Evolutionary conservation across 2,888 invertebrate genomes (phyloP).

Genomic region (Seira musarum): DNA sequence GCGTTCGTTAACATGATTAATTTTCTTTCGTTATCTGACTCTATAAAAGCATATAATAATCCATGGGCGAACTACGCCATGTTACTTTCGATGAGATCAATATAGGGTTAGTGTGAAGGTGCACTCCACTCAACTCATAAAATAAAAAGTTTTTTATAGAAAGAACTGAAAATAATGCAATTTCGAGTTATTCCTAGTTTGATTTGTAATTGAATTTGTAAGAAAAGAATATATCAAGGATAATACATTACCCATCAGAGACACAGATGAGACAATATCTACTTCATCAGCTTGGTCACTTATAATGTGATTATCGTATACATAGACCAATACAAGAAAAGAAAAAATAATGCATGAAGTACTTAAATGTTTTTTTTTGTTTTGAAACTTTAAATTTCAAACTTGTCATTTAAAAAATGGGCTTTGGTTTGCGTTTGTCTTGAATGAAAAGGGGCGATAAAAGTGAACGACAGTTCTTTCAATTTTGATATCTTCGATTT

Average conservation of each 20-base stretch:
- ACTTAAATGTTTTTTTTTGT: background rate
- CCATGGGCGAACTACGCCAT: too few species aligned
- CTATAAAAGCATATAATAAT: too few species aligned
- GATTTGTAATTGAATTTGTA: background rate
- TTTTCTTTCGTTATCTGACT: too few species aligned
- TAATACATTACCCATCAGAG: slow-evolving; percentile 55
- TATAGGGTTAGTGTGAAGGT: background rate
- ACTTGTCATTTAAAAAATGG: too few species aligned
- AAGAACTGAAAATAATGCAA: background rate
- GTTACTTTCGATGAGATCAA: too few species aligned
- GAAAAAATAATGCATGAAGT: background rate
- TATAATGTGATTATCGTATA: slow-evolving; percentile 71
- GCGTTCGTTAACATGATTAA: too few species aligned
- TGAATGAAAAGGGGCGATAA: too few species aligned
- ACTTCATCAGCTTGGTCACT: slow-evolving; percentile 70
- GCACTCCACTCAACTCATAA: background rate
- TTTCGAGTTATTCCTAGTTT: background rate
- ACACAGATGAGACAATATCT: slow-evolving; percentile 51
- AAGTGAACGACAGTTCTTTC: too few species aligned
- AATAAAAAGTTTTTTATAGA: background rate
- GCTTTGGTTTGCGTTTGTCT: too few species aligned
- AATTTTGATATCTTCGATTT: too few species aligned
- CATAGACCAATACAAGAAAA: background rate
- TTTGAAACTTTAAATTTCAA: too few species aligned
- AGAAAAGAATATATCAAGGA: slow-evolving; percentile 23